Evolutionary conservation across 2,888 invertebrate species (phyloP).

Genomic region (Clitarchus hookeri): DNA sequence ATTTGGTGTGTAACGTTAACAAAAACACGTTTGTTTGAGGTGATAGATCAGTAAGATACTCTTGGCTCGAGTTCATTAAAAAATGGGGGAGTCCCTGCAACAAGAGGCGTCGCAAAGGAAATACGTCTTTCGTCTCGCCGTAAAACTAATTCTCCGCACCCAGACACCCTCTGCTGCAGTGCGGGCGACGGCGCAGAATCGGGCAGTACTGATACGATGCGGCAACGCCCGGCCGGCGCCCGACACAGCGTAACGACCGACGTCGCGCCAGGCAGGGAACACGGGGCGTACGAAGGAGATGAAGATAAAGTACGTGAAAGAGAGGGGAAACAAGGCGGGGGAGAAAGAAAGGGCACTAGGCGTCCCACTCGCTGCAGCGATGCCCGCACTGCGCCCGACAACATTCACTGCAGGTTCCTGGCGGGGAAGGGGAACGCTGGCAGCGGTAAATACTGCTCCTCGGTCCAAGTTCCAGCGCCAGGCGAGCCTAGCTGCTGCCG

Average conservation of each 20-base stretch:
- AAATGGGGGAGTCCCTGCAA: too few species aligned
- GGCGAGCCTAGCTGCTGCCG: too few species aligned
- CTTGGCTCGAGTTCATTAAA: too few species aligned
- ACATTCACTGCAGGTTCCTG: background rate
- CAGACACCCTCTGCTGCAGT: background rate
- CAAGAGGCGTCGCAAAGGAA: too few species aligned
- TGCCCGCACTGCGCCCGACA: background rate
- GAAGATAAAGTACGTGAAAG: too few species aligned
- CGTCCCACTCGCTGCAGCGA: background rate
- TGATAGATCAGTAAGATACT: too few species aligned
- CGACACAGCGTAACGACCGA: background rate
- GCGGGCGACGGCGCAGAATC: background rate
- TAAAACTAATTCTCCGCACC: background rate
- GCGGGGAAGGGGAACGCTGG: background rate
- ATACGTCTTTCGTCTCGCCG: too few species aligned
- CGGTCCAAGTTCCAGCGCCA: too few species aligned
- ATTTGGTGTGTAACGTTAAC: too few species aligned
- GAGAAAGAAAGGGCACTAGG: background rate
- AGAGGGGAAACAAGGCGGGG: background rate
- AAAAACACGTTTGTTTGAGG: too few species aligned
- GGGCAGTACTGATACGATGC: background rate
- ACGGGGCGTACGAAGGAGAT: too few species aligned
- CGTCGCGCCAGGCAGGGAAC: background rate
- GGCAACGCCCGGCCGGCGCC: slow-evolving; percentile 9
- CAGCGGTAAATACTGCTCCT: background rate